A percentile compares a stretch with the other conserved stretches of the same genome.
These are phyloP conservation scores for Plebejus anna DNA, from an alignment of 2,888 invertebrate genomes.

Conservation along the genomic window DNA sequence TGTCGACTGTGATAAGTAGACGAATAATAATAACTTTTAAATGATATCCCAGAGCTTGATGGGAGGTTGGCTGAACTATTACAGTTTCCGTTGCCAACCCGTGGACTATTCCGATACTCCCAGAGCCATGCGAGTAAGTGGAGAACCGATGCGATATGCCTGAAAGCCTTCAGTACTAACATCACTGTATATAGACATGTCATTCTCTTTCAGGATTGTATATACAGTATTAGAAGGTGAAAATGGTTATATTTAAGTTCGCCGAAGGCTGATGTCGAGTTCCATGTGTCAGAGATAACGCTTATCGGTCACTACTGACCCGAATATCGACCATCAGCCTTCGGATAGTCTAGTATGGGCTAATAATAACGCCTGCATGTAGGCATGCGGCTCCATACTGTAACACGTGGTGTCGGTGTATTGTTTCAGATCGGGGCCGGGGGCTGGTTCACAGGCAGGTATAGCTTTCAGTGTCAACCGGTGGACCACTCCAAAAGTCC, in stretches of 20 bases:
- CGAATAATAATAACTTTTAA: conserved; percentile 4
- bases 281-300: neutral
- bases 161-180: conserved; percentile 56
- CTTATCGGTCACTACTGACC: conserved; percentile 20
- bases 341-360: conserved; percentile 14
- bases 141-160: conserved; percentile 40
- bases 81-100: conserved; percentile 94
- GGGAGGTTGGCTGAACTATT: conserved; percentile 94
- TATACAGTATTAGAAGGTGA: conserved; percentile 44
- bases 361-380: conserved; percentile 29
- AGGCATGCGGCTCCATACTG: conserved; percentile 33
- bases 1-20: neutral
- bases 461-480: conserved; percentile 97
- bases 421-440: conserved; percentile 91
- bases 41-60: conserved; percentile 71
- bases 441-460: conserved; percentile 97
- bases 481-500: conserved; percentile 96
- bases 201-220: conserved; percentile 55
- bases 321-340: conserved; percentile 16
- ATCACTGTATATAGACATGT: conserved; percentile 69
- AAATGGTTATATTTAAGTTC: conserved; percentile 35
- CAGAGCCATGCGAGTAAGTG: conserved; percentile 91
- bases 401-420: conserved; percentile 71
- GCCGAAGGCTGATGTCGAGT: conserved; percentile 18
- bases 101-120: conserved; percentile 92